Evolutionary conservation across 2,888 invertebrate genomes (phyloP), one percentile per base, ranked within the genome.

Genomic region (Lottia scabra): DNA sequence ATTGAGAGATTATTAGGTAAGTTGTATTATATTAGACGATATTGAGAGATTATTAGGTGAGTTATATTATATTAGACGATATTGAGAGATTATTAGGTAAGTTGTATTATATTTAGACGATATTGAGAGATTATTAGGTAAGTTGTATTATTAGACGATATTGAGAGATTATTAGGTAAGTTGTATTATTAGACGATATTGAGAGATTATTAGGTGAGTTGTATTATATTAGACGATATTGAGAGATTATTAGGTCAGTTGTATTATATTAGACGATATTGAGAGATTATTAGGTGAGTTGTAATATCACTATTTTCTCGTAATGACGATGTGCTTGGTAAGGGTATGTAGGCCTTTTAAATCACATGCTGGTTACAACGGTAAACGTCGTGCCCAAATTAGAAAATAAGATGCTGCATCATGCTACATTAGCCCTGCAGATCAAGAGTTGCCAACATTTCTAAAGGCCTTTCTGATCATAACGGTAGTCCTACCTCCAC

Each of bases 91-190:
- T n/a, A n/a, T n/a, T n/a, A n/a, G n/a, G n/a, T 98, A 76, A 98
- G 98, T 82, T 98, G 98, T 90, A 95, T 99, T 88, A 92, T 99
- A 76, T 96, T 99, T n/a, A 68, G 99, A 99, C 91, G 98, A 99
- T 90, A 96, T 99, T 84, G 99, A 99, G 90, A 93, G 98, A 81
- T 92, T n/a, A n/a, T n/a, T n/a, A n/a, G n/a, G n/a, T 98, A 76
- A 98, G 98, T 82, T 98, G 98, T 90, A 95, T 99, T 88, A 92
- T 99, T 99, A 68, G 99, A 99, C 91, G 98, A 99, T 90, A 96
- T 99, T 84, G 99, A 99, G 90, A 93, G 98, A 81, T 92, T n/a
- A n/a, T n/a, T n/a, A n/a, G n/a, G n/a, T 98, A 76, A 98, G 98
- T 82, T 98, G 98, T 90, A 95, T 99, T 88, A 92, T 99, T 99